These are phyloP conservation scores for Agrotis clavis DNA, from an alignment of 2,888 invertebrate species.

Conservation along the genomic window DNA sequence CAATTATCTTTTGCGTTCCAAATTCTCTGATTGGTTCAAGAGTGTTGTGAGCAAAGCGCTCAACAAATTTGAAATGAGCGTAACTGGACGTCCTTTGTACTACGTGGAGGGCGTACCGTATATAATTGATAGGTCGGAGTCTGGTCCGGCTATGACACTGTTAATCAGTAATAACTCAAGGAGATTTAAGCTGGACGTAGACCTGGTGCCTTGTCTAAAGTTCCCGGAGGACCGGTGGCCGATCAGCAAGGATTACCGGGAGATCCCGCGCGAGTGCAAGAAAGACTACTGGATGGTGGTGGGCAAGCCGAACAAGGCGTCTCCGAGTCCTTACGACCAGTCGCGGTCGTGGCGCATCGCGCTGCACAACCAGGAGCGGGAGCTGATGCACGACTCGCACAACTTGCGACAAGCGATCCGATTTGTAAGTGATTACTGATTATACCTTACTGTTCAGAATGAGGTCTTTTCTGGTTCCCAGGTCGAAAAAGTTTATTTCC, in stretches of 20 bases:
- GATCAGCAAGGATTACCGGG: constrained; percentile 66
- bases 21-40: constrained; percentile 91
- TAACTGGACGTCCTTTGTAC: constrained; percentile 46
- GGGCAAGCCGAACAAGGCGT: constrained; percentile 76
- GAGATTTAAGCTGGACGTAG: constrained; percentile 84
- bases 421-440: constrained; percentile 75
- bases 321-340: constrained; percentile 60
- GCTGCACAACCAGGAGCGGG: constrained; percentile 89
- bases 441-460: neutral
- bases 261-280: constrained; percentile 71
- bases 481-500: neutral
- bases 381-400: constrained; percentile 80
- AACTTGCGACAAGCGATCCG: constrained; percentile 83
- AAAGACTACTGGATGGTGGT: constrained; percentile 87
- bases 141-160: constrained; percentile 91
- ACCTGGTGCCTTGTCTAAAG: constrained; percentile 89
- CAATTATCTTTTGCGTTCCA: constrained; percentile 83
- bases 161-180: constrained; percentile 72
- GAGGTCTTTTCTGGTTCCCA: neutral
- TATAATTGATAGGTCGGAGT: constrained; percentile 71
- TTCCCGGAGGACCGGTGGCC: constrained; percentile 87
- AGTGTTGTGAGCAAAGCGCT: constrained; percentile 83
- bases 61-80: constrained; percentile 70
- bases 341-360: constrained; percentile 89
- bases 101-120: constrained; percentile 82